Conservation (phyloP, 2,888 invertebrate species). For the Acleris holmiana region DNA sequence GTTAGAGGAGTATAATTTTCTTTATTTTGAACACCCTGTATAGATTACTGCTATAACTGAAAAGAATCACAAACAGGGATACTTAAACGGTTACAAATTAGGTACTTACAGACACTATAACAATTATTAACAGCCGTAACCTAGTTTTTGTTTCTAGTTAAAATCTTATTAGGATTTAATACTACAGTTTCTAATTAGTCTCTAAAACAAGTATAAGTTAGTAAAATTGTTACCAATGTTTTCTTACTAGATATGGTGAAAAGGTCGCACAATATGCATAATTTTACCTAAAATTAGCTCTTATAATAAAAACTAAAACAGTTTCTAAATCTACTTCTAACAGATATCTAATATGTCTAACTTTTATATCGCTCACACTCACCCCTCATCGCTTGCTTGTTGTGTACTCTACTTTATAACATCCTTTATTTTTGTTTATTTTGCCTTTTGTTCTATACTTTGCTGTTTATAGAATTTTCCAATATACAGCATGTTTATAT, state of each 20-base stretch:
- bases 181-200: too few relatives aligned
- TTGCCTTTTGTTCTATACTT: constrained; percentile 42
- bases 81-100: too few relatives aligned
- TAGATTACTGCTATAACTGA: too few relatives aligned
- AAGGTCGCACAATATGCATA: constrained; percentile 12
- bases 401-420: constrained; percentile 55
- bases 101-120: too few relatives aligned
- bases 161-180: too few relatives aligned
- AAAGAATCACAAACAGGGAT: too few relatives aligned
- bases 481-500: constrained; percentile 29
- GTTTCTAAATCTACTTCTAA: not conserved
- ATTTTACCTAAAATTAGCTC: not conserved
- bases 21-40: too few relatives aligned
- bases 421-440: constrained; percentile 39
- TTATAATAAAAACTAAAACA: too few relatives aligned
- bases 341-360: not conserved
- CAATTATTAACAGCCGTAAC: too few relatives aligned
- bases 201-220: too few relatives aligned
- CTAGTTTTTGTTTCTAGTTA: too few relatives aligned
- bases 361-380: constrained; percentile 53
- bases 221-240: not conserved
- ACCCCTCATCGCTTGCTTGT: constrained; percentile 68
- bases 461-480: constrained; percentile 39
- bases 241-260: constrained; percentile 2
- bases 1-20: too few relatives aligned